Percentiles rank a stretch among this genome's conserved stretches.
Evolutionary conservation across 2,888 invertebrate genomes (phyloP).

Genomic region (Acleris sparsana): DNA sequence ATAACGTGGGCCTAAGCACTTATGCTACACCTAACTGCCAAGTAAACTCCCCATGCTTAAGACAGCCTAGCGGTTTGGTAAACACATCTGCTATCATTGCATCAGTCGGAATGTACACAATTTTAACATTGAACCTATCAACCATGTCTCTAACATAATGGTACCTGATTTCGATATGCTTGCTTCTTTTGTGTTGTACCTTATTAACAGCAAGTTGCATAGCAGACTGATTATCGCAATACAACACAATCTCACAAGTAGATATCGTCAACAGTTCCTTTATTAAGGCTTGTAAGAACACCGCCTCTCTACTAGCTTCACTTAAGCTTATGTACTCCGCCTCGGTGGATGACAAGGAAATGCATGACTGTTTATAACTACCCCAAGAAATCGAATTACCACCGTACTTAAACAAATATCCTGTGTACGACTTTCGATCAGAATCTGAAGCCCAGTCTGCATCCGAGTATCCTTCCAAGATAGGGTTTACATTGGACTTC

Average conservation of each 20-base stretch:
- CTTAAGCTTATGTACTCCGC: not conserved
- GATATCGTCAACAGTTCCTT: not conserved
- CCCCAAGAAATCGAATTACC: slow-evolving; percentile 13
- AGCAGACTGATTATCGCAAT: slow-evolving; percentile 1
- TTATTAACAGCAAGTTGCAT: slow-evolving; percentile 1
- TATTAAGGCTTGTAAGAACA: slow-evolving; percentile 8
- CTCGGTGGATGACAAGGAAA: not conserved
- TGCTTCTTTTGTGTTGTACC: not conserved
- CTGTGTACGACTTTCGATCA: slow-evolving; percentile 11
- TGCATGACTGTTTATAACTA: slow-evolving; percentile 5
- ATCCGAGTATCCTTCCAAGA: no score
- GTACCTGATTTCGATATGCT: not conserved
- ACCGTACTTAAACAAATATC: slow-evolving; percentile 8
- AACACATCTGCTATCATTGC: no score
- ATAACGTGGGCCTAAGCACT: no score
- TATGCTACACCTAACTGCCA: no score
- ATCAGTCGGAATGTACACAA: no score
- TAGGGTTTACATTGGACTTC: not conserved
- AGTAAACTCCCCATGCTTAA: no score
- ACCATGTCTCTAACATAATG: not conserved
- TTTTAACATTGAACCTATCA: no score
- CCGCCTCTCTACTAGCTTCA: slow-evolving; percentile 11
- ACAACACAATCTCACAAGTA: slow-evolving; percentile 1
- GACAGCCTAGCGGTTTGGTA: no score
- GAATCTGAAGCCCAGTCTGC: not conserved